Base-by-base conservation (phyloP, 2,797 vertebrate species). In the Pempheris klunzingeri region DNA sequence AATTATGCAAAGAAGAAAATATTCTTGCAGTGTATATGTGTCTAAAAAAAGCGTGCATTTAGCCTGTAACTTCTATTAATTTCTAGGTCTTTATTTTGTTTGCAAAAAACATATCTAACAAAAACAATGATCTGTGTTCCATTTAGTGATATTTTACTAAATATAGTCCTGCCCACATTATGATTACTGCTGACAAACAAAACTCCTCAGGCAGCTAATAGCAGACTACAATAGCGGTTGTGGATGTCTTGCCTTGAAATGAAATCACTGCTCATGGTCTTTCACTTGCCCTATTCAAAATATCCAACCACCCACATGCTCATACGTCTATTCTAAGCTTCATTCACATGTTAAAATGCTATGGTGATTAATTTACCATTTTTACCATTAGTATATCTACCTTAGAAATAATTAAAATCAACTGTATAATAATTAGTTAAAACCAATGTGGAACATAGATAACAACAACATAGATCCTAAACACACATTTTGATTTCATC, bases 311-410 rank as follows among this genome's bases (percentile, higher is more conserved):
- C 18, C 47, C 47, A 41, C 36, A 39, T 62, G 30, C 26, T 54
- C 50, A 30, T 24, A 8, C 17, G 9, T 24, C 46, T 67, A 32
- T 58, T 66, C 22, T 34, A 34, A 68, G 64, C 47, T 58, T 49
- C 9, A 59, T 39, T 9, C 32, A 20, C 7, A 26, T 32, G 34
- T 34, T 28, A 38, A 63, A 15, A 41, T 24, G 11, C 18, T 3
- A 11, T 28, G 8, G 6, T 47, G 13, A 54, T 53, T 32, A 18
- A 43, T 55, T 61, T 50, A 12, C 26, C 1, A 1, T 14, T 43
- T 13, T 41, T 15, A 39, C 13, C 10, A 24, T 24, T 24, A n/a
- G 5, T n/a, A 5, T 26, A n/a, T n/a, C 24, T 32, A 34, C 3
- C 2, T 24, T 18, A 26, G 28, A 1, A 32, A 3, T 4, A 32